These are phyloP conservation scores for Drosophila orena DNA, from an alignment of 1,140 invertebrate species.

Conservation along the genomic window DNA sequence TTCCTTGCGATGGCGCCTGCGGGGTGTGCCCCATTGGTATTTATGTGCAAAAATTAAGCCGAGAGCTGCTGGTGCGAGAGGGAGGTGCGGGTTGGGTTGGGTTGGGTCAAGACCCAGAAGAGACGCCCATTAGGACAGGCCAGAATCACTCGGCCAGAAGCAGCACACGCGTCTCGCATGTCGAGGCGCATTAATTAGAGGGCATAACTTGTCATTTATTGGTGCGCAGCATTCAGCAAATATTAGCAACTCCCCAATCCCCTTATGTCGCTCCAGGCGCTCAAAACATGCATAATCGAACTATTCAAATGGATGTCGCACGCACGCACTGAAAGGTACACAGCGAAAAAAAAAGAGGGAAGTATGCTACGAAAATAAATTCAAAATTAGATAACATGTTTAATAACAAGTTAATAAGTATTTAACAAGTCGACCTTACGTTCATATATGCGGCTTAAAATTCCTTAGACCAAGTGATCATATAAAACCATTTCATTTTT, in stretches of 20 bases:
- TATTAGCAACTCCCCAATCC: slow-evolving; percentile 34
- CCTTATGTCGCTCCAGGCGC: not conserved
- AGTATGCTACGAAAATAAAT: not conserved
- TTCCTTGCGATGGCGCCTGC: slow-evolving; percentile 5
- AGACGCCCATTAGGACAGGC: slow-evolving; percentile 1
- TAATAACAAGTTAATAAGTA: too few relatives aligned
- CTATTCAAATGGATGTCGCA: slow-evolving; percentile 47
- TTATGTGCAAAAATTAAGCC: slow-evolving; percentile 56
- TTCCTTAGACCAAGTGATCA: too few relatives aligned
- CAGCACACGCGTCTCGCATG: slow-evolving; percentile 64
- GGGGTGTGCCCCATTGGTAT: slow-evolving; percentile 30
- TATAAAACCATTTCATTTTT: too few relatives aligned
- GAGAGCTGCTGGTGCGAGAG: slow-evolving; percentile 6
- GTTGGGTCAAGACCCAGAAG: slow-evolving; percentile 4
- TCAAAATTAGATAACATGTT: too few relatives aligned
- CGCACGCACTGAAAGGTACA: slow-evolving; percentile 19
- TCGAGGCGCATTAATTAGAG: slow-evolving; percentile 74
- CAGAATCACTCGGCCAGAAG: slow-evolving; percentile 25
- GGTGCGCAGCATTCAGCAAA: slow-evolving; percentile 56
- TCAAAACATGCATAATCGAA: slow-evolving; percentile 67
- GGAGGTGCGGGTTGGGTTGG: not conserved
- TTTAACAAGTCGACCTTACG: too few relatives aligned
- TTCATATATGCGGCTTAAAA: too few relatives aligned
- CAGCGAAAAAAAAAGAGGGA: not conserved
- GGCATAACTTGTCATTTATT: slow-evolving; percentile 78